These are phyloP conservation scores for Sceliomorpha sp. DNA, from an alignment of 2,888 invertebrate genomes.

Conservation along the genomic window DNA sequence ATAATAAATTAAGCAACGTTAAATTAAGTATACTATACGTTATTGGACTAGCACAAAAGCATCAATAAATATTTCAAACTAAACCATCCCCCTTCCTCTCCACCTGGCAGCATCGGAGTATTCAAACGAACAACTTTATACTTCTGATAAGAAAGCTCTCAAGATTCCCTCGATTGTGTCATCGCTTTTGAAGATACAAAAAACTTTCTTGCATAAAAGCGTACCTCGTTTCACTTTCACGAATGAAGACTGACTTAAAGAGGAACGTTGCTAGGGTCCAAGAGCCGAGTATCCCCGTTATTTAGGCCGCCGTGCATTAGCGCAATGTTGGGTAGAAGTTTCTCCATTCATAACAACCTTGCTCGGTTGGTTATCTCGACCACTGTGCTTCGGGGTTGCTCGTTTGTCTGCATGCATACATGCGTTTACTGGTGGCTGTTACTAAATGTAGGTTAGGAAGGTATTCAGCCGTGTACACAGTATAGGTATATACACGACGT, in stretches of 20 bases:
- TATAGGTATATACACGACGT: conserved; percentile 47
- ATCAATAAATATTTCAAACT: no score
- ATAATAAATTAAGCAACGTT: no score
- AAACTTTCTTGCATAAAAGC: conserved; percentile 13
- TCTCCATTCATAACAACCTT: conserved; percentile 71
- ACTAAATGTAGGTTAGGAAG: conserved; percentile 70
- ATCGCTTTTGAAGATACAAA: conserved; percentile 8
- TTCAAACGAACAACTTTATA: conserved; percentile 42
- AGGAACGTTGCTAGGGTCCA: conserved; percentile 35
- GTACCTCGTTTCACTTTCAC: conserved; percentile 21
- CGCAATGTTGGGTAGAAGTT: conserved; percentile 65
- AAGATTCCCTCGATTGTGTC: neutral
- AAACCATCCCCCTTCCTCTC: no score
- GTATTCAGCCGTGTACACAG: conserved; percentile 60
- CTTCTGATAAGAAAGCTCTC: neutral
- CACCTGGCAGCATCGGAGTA: no score
- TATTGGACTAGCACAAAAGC: no score
- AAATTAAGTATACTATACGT: no score
- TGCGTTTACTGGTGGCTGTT: conserved; percentile 44
- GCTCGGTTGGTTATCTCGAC: conserved; percentile 51
- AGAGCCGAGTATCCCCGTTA: conserved; percentile 33
- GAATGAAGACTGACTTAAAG: conserved; percentile 37
- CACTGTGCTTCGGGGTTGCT: conserved; percentile 53
- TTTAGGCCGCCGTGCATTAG: conserved; percentile 56
- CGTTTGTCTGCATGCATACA: conserved; percentile 46